phyloP scores from a whole-genome alignment of 2,888 invertebrate species.

The Clostera curtula region DNA sequence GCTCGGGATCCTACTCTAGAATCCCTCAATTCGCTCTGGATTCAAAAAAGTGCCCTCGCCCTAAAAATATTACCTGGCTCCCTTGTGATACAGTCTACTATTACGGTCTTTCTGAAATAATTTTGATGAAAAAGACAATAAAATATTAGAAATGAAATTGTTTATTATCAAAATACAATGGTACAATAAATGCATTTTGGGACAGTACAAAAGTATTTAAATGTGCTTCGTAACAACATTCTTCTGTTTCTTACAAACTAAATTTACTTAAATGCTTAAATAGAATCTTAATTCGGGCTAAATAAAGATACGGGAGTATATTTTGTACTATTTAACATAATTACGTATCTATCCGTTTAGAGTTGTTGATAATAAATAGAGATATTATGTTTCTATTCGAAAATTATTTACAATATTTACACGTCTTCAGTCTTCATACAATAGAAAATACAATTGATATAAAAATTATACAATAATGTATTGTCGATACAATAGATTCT shows the following conservation, averaged over 20 bases:
- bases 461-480: slow-evolving; percentile 2
- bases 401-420: slow-evolving; percentile 26
- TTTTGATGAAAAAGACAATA: slow-evolving; percentile 4
- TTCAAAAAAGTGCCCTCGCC: too few relatives aligned
- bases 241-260: slow-evolving; percentile 15
- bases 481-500: too few relatives aligned
- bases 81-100: too few relatives aligned
- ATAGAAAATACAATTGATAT: slow-evolving; percentile 20
- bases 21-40: too few relatives aligned
- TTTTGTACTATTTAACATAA: slow-evolving; percentile 46
- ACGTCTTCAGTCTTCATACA: slow-evolving; percentile 24
- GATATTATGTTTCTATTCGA: slow-evolving; percentile 13
- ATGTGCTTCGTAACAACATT: slow-evolving; percentile 1
- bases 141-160: slow-evolving; percentile 8
- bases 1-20: too few relatives aligned
- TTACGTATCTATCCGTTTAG: slow-evolving; percentile 23
- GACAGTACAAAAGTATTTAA: slow-evolving; percentile 44
- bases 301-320: slow-evolving; percentile 24
- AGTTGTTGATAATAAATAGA: slow-evolving; percentile 23
- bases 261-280: slow-evolving; percentile 20
- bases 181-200: slow-evolving; percentile 56
- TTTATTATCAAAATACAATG: slow-evolving; percentile 30
- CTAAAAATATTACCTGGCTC: too few relatives aligned
- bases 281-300: slow-evolving; percentile 20
- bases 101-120: too few relatives aligned